phyloP scores from a whole-genome alignment of 2,797 vertebrate genomes.

The Jordanella pulchra region DNA sequence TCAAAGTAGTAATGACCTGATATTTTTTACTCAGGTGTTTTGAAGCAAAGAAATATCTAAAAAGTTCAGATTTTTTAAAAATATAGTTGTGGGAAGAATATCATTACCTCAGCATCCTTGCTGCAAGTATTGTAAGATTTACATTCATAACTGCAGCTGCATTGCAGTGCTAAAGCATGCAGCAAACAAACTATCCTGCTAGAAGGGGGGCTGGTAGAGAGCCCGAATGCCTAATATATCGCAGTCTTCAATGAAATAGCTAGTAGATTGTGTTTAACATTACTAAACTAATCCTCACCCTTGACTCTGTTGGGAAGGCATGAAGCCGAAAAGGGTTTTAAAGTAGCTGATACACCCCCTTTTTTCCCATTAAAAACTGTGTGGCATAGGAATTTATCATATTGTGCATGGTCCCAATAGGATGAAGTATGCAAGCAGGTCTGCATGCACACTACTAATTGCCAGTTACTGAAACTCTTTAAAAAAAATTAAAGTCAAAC shows the following conservation, averaged over 20 bases:
- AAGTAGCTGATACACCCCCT: not conserved
- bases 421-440: no score
- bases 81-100: not conserved
- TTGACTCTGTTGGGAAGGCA: not conserved
- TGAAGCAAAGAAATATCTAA: no score
- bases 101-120: not conserved
- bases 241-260: not conserved
- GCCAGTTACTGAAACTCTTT: not conserved
- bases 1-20: no score
- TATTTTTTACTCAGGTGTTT: no score
- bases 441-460: no score
- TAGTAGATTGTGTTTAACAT: not conserved
- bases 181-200: not conserved
- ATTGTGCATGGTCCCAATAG: no score
- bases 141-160: not conserved
- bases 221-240: not conserved
- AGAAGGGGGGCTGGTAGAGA: not conserved
- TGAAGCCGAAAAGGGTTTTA: no score
- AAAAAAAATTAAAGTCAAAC: not conserved
- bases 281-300: not conserved
- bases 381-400: no score
- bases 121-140: not conserved
- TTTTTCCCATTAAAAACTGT: not conserved
- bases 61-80: not conserved
- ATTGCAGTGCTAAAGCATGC: not conserved